These are phyloP conservation scores for Tamandua tetradactyla DNA, from an alignment of 2,797 vertebrate species.

Conservation along the genomic window DNA sequence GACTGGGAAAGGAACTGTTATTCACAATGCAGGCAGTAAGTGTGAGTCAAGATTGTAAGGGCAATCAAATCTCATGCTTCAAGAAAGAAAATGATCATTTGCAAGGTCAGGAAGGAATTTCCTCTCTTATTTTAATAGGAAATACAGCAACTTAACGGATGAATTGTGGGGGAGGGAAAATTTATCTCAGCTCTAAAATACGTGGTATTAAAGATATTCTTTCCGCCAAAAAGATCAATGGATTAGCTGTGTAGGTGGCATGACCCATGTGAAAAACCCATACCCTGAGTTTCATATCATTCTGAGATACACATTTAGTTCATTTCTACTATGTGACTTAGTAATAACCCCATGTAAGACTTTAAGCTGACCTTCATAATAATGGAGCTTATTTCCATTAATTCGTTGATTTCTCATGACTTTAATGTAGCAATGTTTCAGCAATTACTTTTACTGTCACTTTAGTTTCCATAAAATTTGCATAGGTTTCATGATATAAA, in stretches of 20 bases:
- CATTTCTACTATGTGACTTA: background rate
- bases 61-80: constrained; percentile 62
- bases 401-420: constrained; percentile 44
- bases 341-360: background rate
- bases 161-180: background rate
- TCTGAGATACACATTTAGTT: background rate
- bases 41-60: constrained; percentile 51
- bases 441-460: constrained; percentile 40
- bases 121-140: constrained; percentile 53
- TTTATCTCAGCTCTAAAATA: constrained; percentile 50
- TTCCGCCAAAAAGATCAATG: background rate
- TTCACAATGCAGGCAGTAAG: constrained; percentile 43
- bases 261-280: background rate
- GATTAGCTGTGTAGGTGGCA: background rate
- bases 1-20: constrained; percentile 68
- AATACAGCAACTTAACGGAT: constrained; percentile 22
- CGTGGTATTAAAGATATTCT: background rate
- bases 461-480: constrained; percentile 41
- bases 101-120: constrained; percentile 62
- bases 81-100: constrained; percentile 66
- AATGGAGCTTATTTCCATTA: constrained; percentile 53
- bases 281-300: background rate
- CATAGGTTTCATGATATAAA: background rate
- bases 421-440: background rate
- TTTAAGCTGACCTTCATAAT: constrained; percentile 3